Conservation (phyloP, 2,888 invertebrate genomes). For the Calameuta pallipes region DNA sequence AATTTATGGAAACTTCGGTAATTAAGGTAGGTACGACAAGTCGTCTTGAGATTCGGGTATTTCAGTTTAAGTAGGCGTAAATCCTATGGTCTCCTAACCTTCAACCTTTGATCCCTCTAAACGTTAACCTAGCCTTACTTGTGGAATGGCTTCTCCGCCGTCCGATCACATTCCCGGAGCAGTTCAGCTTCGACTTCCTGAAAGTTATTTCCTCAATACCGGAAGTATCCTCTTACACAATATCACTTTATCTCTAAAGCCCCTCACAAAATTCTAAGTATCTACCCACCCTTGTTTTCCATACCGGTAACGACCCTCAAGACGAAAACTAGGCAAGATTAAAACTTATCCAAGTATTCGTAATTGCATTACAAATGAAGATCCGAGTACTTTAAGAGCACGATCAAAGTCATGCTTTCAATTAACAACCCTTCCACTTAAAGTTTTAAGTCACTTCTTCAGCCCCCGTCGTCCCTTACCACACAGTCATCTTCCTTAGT, state of each 20-base stretch:
- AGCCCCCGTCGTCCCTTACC: neutral
- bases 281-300: neutral
- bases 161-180: neutral
- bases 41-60: neutral
- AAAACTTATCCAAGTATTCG: conserved; percentile 46
- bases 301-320: conserved; percentile 20
- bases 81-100: neutral
- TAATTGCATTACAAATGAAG: conserved; percentile 42
- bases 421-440: neutral
- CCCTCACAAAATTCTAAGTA: neutral
- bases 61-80: neutral
- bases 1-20: neutral
- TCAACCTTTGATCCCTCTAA: neutral
- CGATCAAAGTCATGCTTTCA: neutral
- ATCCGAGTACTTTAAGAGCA: neutral
- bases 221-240: neutral
- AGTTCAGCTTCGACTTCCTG: neutral
- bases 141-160: neutral
- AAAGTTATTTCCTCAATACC: neutral
- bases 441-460: neutral
- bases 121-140: neutral
- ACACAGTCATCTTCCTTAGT: neutral
- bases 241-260: conserved; percentile 2
- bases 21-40: neutral
- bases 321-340: conserved; percentile 49